A percentile compares a stretch with the other conserved stretches of the same genome.
Conservation (phyloP, 2,797 vertebrate genomes). For the Simalia tracyae region DNA sequence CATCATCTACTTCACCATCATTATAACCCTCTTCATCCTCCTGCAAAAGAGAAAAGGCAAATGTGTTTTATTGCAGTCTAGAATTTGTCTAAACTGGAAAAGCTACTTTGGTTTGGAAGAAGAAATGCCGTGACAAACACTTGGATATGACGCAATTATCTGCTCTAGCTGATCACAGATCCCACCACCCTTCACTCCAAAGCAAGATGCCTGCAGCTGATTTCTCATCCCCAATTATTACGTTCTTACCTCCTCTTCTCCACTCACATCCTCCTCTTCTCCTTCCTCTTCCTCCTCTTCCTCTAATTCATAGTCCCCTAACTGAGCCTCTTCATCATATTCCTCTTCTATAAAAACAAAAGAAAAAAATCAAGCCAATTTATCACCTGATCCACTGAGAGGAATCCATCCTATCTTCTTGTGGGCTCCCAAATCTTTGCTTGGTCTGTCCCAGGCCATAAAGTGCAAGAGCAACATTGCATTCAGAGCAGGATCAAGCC, state of each 20-base stretch:
- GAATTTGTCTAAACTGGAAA: background rate
- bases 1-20: slow-evolving; percentile 86
- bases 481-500: background rate
- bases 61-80: background rate
- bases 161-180: background rate
- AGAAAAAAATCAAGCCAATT: slow-evolving; percentile 9
- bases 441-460: too few relatives aligned
- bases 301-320: slow-evolving; percentile 90
- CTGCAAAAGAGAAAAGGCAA: slow-evolving; percentile 51
- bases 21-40: slow-evolving; percentile 94
- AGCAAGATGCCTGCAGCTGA: rapidly evolving
- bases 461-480: rapidly evolving
- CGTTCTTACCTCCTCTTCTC: slow-evolving; percentile 84
- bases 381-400: rapidly evolving
- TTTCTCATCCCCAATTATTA: background rate
- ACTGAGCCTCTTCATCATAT: slow-evolving; percentile 89
- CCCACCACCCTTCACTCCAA: background rate
- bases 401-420: background rate
- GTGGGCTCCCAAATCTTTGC: too few relatives aligned
- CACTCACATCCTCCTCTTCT: slow-evolving; percentile 93
- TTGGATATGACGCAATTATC: background rate
- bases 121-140: too few relatives aligned
- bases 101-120: background rate
- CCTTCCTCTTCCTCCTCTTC: slow-evolving; percentile 93
- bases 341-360: slow-evolving; percentile 81